Conservation (phyloP, 1,140 invertebrate genomes). For the Lepidurus couesii region DNA sequence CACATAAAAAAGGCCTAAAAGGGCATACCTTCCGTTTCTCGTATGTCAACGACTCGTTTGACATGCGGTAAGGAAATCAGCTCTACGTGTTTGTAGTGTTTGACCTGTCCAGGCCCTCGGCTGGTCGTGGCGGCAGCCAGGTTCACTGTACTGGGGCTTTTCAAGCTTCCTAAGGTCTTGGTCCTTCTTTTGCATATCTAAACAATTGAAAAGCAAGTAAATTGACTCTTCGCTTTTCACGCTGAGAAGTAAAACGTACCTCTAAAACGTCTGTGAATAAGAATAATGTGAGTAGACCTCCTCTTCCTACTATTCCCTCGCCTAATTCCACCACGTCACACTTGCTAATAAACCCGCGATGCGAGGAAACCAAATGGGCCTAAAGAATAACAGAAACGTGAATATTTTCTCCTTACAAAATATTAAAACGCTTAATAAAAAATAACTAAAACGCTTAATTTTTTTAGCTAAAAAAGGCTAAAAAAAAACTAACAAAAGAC, state of each 20-base stretch:
- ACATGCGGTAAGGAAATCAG: constrained; percentile 80
- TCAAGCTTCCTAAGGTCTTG: constrained; percentile 56
- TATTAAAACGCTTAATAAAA: constrained; percentile 30
- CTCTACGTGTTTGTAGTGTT: constrained; percentile 76
- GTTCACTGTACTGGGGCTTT: constrained; percentile 5
- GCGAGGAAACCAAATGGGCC: constrained; percentile 83
- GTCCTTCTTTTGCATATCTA: constrained; percentile 68
- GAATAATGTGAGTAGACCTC: constrained; percentile 80
- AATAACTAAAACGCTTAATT: background rate
- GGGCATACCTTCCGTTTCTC: constrained; percentile 66
- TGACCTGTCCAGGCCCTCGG: constrained; percentile 58
- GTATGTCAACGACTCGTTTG: constrained; percentile 82
- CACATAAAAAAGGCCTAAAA: background rate
- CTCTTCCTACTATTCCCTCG: constrained; percentile 75
- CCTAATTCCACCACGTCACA: constrained; percentile 85
- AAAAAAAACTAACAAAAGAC: constrained; percentile 39
- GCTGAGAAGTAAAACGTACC: constrained; percentile 50
- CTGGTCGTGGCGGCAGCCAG: constrained; percentile 53
- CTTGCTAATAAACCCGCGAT: constrained; percentile 76
- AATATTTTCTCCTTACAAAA: constrained; percentile 26
- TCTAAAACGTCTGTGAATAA: constrained; percentile 90
- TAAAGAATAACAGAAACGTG: constrained; percentile 43
- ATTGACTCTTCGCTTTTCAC: background rate
- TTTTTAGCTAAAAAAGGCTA: background rate
- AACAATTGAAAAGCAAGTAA: constrained; percentile 34